phyloP scores from a whole-genome alignment of 2,113 vertebrate genomes.

The Cynoglossus semilaevis region DNA sequence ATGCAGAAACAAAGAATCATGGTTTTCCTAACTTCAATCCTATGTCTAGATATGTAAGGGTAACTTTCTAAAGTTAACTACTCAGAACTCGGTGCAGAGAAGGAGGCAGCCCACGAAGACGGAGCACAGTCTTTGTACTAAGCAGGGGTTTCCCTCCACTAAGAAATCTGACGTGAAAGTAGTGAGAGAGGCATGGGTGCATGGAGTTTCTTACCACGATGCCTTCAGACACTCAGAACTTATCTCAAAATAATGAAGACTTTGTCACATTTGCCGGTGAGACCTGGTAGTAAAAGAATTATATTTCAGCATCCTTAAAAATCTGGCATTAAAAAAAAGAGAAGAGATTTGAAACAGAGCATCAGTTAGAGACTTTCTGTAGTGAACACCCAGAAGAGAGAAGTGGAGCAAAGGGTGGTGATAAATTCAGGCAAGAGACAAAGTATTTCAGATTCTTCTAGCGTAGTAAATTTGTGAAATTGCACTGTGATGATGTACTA shows the following conservation, averaged over 20 bases:
- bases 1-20: too few species aligned
- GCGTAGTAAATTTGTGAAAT: too few species aligned
- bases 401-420: too few species aligned
- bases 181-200: conserved; percentile 17
- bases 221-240: conserved; percentile 9
- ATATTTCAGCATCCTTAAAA: background rate
- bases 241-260: conserved; percentile 6
- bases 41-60: background rate
- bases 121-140: background rate
- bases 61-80: background rate
- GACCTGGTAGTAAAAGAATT: background rate
- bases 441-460: too few species aligned
- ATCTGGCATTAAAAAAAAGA: background rate
- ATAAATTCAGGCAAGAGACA: too few species aligned
- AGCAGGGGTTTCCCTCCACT: background rate
- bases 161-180: conserved; percentile 8
- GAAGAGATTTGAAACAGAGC: background rate
- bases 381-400: background rate
- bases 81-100: background rate
- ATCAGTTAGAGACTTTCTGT: background rate
- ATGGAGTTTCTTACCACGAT: conserved; percentile 7
- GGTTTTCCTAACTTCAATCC: background rate
- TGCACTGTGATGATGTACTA: too few species aligned
- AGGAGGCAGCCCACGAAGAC: conserved; percentile 7
- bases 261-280: background rate